Evolutionary conservation across 2,888 invertebrate genomes (phyloP).

Genomic region (Cosmia trapezina): DNA sequence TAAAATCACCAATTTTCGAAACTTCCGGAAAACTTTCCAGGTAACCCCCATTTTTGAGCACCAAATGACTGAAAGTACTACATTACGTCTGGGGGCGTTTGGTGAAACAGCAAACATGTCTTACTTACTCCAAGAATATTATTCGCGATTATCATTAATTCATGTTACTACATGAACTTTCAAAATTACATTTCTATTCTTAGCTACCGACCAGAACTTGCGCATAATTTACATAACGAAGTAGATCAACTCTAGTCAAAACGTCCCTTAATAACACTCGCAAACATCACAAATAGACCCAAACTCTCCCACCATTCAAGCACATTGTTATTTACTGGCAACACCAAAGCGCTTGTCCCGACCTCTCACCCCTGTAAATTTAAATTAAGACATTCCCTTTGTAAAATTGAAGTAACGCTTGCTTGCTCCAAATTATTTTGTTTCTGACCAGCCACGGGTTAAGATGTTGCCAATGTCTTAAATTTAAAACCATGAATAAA

Average conservation of each 20-base stretch:
- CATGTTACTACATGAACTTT: not conserved
- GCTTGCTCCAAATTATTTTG: slow-evolving; percentile 56
- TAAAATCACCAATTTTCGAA: no score
- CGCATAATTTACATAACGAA: not conserved
- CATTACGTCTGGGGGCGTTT: no score
- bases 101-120: no score
- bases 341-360: slow-evolving; percentile 36
- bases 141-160: not conserved
- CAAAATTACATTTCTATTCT: not conserved
- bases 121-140: no score
- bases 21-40: no score
- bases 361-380: slow-evolving; percentile 55
- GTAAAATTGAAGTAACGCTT: slow-evolving; percentile 60
- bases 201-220: not conserved
- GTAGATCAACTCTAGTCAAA: not conserved
- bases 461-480: slow-evolving; percentile 55
- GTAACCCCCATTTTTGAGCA: no score
- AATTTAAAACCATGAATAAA: slow-evolving; percentile 58
- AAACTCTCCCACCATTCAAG: slow-evolving; percentile 25
- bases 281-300: not conserved
- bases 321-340: slow-evolving; percentile 36
- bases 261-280: not conserved
- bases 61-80: no score
- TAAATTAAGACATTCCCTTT: slow-evolving; percentile 66
- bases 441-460: slow-evolving; percentile 51